Conservation (phyloP, 2,888 invertebrate genomes). For the Trichacis sp. region DNA sequence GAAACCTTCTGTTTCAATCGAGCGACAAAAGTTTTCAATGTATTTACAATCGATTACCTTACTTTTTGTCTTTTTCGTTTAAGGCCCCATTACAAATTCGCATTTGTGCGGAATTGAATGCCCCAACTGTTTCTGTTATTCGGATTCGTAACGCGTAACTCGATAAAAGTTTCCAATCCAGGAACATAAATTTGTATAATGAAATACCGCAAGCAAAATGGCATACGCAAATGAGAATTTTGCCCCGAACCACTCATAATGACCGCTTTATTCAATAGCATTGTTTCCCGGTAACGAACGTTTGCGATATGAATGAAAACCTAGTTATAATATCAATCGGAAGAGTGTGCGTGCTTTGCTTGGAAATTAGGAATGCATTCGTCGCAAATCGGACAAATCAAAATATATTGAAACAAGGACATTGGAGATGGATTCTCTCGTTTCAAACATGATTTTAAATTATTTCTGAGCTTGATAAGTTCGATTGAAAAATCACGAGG, state of each 20-base stretch:
- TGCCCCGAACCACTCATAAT: neutral
- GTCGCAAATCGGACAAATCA: neutral
- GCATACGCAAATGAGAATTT: neutral
- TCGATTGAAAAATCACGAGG: no score
- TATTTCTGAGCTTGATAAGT: no score
- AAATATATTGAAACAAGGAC: no score
- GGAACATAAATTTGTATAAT: neutral
- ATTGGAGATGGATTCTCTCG: no score
- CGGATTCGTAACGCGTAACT: neutral
- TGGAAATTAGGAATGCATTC: neutral
- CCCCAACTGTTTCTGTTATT: constrained; percentile 1
- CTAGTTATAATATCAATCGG: neutral
- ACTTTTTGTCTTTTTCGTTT: neutral
- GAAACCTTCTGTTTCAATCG: neutral
- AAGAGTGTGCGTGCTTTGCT: neutral
- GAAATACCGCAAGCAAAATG: neutral
- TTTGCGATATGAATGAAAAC: neutral
- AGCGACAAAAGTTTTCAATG: neutral
- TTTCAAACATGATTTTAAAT: no score
- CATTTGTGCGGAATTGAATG: neutral
- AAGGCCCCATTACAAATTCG: neutral
- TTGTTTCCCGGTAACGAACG: constrained; percentile 1
- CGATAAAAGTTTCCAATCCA: constrained; percentile 1
- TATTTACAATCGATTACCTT: neutral
- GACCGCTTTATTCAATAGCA: neutral